These are phyloP conservation scores for Nesoenas mayeri DNA, from an alignment of 2,113 vertebrate genomes.

Conservation along the genomic window DNA sequence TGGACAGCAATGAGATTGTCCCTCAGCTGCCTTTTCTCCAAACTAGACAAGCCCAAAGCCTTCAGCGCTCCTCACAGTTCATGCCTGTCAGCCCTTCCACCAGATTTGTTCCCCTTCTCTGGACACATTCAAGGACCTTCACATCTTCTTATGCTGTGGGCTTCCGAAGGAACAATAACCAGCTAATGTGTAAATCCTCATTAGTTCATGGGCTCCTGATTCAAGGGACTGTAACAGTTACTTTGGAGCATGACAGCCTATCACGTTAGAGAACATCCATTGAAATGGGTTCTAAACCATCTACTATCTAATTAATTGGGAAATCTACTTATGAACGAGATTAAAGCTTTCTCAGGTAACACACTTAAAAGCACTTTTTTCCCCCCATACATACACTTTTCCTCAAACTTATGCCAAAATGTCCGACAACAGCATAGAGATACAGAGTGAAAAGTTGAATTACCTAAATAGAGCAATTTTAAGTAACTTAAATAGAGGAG, in stretches of 20 bases:
- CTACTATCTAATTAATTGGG: background rate
- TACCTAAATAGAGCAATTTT: background rate
- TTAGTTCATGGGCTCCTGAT: background rate
- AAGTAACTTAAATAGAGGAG: background rate
- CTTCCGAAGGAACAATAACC: background rate
- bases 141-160: background rate
- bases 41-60: no score
- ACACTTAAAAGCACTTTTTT: background rate
- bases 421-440: background rate
- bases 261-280: background rate
- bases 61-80: no score
- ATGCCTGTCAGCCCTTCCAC: no score
- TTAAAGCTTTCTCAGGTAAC: background rate
- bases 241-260: background rate
- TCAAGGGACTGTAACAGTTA: background rate
- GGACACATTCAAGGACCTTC: rapidly evolving
- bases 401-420: background rate
- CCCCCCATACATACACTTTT: background rate
- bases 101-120: background rate
- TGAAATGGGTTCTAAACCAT: background rate
- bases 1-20: no score
- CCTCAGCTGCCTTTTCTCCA: no score
- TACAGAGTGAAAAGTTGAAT: background rate
- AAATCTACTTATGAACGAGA: background rate
- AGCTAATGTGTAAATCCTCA: background rate